These are phyloP conservation scores for Pteria penguin DNA, from an alignment of 2,888 invertebrate species.

Conservation along the genomic window DNA sequence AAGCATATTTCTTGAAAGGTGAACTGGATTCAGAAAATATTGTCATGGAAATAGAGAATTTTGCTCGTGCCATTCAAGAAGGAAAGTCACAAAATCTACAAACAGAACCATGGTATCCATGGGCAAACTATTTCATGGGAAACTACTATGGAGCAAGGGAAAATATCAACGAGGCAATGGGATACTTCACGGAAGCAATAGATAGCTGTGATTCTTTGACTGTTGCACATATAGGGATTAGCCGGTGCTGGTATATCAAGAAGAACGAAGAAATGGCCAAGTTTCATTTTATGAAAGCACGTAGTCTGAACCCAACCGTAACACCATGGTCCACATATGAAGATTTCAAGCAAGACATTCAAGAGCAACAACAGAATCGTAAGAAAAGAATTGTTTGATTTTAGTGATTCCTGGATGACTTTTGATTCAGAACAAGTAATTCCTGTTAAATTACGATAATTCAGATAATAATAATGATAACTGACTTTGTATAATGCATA, in stretches of 20 bases:
- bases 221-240: background rate
- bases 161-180: background rate
- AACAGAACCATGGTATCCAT: conserved; percentile 18
- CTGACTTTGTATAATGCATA: too few relatives aligned
- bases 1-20: too few relatives aligned
- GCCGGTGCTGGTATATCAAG: conserved; percentile 1
- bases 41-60: too few relatives aligned
- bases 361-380: background rate
- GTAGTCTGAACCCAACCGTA: background rate
- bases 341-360: background rate
- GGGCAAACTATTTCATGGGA: conserved; percentile 8
- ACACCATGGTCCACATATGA: conserved; percentile 3
- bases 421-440: too few relatives aligned
- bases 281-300: background rate
- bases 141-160: conserved; percentile 7
- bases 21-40: too few relatives aligned
- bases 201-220: background rate
- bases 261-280: background rate
- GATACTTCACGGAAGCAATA: conserved; percentile 6
- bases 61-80: too few relatives aligned
- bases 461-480: too few relatives aligned
- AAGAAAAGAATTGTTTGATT: too few relatives aligned
- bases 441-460: too few relatives aligned
- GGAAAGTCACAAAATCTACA: too few relatives aligned
- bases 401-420: too few relatives aligned